A percentile compares a stretch with the other conserved stretches of the same genome.
phyloP scores from a whole-genome alignment of 1,140 invertebrate species.

The Rhopalosiphum maidis region DNA sequence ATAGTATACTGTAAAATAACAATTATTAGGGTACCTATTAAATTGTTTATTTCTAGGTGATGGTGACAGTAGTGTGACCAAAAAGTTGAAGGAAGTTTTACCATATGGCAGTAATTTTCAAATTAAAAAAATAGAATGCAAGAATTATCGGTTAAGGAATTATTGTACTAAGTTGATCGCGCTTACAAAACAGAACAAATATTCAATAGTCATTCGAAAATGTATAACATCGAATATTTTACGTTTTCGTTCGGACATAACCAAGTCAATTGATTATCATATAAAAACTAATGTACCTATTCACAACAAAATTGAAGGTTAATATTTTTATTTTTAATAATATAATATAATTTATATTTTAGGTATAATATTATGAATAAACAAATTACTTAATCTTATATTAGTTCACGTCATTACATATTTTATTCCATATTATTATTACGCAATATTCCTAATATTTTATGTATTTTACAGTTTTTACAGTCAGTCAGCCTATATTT shows the following conservation, averaged over 20 bases:
- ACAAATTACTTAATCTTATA: no score
- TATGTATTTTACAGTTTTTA: no score
- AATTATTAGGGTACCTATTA: no score
- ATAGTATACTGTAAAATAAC: no score
- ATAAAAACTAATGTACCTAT: not conserved
- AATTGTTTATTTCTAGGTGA: no score
- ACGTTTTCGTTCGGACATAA: not conserved
- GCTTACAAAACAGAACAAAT: not conserved
- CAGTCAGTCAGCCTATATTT: no score
- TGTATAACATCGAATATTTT: not conserved
- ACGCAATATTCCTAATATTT: no score
- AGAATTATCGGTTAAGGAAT: not conserved
- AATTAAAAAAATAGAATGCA: conserved; percentile 24
- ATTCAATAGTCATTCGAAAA: not conserved
- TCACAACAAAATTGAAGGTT: not conserved
- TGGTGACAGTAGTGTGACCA: not conserved
- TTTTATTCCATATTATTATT: no score
- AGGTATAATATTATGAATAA: no score
- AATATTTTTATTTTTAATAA: no score
- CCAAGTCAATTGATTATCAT: not conserved
- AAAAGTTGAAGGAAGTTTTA: not conserved
- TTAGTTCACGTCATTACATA: no score
- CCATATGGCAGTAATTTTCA: conserved; percentile 5
- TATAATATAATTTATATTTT: no score
- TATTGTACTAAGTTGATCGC: not conserved